Evolutionary conservation across 2,113 vertebrate species (phyloP).

Genomic region (Myotis yumanensis): DNA sequence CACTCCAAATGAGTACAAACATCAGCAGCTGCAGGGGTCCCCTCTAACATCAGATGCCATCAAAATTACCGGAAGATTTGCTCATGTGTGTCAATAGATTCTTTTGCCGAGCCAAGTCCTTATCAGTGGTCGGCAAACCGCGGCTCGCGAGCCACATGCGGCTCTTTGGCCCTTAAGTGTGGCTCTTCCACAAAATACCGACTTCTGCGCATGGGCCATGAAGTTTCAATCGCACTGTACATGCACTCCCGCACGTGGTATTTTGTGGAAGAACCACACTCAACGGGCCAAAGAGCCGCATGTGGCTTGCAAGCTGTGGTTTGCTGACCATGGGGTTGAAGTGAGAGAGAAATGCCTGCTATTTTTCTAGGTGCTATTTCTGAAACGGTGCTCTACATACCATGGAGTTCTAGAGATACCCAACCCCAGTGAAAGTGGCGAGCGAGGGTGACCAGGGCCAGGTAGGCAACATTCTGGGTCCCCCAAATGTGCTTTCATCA

Average conservation of each 20-base stretch:
- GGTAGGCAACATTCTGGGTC: not conserved
- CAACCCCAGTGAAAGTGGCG: fast-evolving
- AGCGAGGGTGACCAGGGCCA: fast-evolving
- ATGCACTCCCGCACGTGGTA: no score
- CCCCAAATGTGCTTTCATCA: not conserved
- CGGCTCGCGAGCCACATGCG: no score
- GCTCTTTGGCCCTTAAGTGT: no score
- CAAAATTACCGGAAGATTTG: not conserved
- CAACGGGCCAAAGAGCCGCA: no score
- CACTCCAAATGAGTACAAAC: not conserved
- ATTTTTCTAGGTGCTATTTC: not conserved
- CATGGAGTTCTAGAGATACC: not conserved
- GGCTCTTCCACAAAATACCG: no score
- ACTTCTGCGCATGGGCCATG: no score
- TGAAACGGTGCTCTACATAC: not conserved
- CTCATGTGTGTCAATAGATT: not conserved
- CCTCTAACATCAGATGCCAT: not conserved
- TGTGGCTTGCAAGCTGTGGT: no score
- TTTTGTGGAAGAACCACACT: no score
- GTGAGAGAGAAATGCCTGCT: no score
- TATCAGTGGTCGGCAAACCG: not conserved
- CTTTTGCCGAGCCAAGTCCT: not conserved
- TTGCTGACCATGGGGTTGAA: not conserved
- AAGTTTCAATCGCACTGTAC: no score
- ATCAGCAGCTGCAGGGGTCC: not conserved